Base-by-base conservation (phyloP, 64 coral and sea anemone genomes). In the Stichodactyla helianthus region DNA sequence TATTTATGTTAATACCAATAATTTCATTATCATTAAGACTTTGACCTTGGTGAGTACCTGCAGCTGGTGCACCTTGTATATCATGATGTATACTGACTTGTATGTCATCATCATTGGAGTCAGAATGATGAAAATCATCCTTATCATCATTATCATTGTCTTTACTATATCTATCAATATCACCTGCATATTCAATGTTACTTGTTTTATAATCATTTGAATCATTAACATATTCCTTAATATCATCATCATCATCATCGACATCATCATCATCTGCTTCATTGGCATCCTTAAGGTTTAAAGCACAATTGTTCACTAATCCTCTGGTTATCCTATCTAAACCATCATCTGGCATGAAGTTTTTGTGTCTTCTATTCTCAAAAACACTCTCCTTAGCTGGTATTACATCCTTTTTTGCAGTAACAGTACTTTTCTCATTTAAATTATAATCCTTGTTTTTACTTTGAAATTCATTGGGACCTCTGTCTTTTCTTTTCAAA, bases 401-500 rank as follows among this genome's bases (percentile, higher is more conserved):
- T 59, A 61, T 57, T n/a, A 12, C 59, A 58, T 84, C 11, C 11
- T 50, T 13, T 63, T 28, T 16, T 31, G 20, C 20, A 54, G 79
- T 52, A 54, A 9, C 51, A 11, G 25, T 10, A 55, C 10, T 23
- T 58, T 0, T 22, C n/a, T 26, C 27, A 61, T 57, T 7, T 62
- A 25, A 50, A 54, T 1, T 18, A 8, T 55, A 10, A 60, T 18
- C 6, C 54, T 15, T 19, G 35, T 3, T 59, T 27, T 84, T 54
- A 52, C 35, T 54, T 26, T 84, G 55, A 9, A 28, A 8, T 12
- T 84, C 59, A 12, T 63, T 28, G 16, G 59, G 10, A 12, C 27
- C 27, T 15, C 22, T 57, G 17, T 84, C 50, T 50, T 84, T 84
- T 84, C 17, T 84, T 25, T 57, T 63, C 83, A 84, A 51, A 84